phyloP scores from a whole-genome alignment of 2,888 invertebrate genomes.

The Cataglyphis livida region DNA sequence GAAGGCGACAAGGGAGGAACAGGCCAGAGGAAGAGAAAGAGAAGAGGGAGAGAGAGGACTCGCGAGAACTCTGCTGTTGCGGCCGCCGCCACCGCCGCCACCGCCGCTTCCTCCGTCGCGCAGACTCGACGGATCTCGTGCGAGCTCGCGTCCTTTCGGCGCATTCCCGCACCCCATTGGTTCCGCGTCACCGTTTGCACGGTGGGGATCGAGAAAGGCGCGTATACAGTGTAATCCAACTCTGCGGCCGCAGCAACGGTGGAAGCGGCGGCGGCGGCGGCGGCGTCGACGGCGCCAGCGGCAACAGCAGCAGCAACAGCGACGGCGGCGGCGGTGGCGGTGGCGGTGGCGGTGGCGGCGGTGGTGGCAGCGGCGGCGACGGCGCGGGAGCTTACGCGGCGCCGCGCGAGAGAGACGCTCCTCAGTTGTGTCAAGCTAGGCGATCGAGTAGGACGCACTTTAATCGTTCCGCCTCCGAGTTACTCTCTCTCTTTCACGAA shows the following conservation, averaged over 20 bases:
- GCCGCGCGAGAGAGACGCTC: slow-evolving; percentile 75
- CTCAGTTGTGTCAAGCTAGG: slow-evolving; percentile 86
- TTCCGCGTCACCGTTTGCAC: slow-evolving; percentile 47
- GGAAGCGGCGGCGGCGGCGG: slow-evolving; percentile 43
- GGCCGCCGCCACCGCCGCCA: not conserved
- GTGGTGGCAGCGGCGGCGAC: slow-evolving; percentile 62
- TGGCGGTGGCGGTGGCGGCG: slow-evolving; percentile 64
- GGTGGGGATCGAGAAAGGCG: slow-evolving; percentile 75
- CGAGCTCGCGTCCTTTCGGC: slow-evolving; percentile 62
- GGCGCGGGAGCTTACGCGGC: slow-evolving; percentile 71
- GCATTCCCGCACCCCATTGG: slow-evolving; percentile 77
- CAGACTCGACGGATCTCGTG: slow-evolving; percentile 66
- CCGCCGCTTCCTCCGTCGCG: slow-evolving; percentile 46
- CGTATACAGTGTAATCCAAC: slow-evolving; percentile 72
- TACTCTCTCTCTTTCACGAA: slow-evolving; percentile 77
- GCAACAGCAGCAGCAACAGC: slow-evolving; percentile 60
- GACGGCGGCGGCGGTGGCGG: slow-evolving; percentile 44
- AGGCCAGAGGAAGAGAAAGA: slow-evolving; percentile 44
- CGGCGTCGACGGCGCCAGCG: slow-evolving; percentile 54
- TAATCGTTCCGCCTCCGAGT: slow-evolving; percentile 84
- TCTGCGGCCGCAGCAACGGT: slow-evolving; percentile 69
- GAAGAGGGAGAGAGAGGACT: slow-evolving; percentile 38
- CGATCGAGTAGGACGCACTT: slow-evolving; percentile 85
- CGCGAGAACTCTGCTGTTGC: not conserved
- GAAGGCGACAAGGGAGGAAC: slow-evolving; percentile 25